Evolutionary conservation across 2,113 vertebrate genomes (phyloP), one percentile per base, ranked within the genome.

Genomic region (Nothobranchius kuhntae): DNA sequence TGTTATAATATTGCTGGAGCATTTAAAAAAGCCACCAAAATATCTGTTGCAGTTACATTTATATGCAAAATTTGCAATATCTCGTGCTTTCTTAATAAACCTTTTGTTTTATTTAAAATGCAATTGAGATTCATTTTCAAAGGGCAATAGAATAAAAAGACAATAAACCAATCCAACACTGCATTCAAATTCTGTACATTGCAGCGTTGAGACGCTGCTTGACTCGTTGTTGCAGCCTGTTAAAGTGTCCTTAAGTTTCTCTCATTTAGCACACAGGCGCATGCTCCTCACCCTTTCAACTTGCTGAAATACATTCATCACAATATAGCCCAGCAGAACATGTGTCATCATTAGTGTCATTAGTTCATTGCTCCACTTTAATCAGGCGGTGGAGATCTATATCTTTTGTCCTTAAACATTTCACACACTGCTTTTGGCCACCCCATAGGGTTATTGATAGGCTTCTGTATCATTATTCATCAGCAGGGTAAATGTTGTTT

Each of bases 241-340:
- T 65, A 6, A 71, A 76, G 46, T 17, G 58, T 45, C 52, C 17
- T 24, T 47, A 61, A 59, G 56, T 42, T 68, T 61, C 30, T 48
- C 40, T 42, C 38, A 4, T 55, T 68, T 71, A 56, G 21, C 46
- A 13, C 13, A 56, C 46, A 30, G 60, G 46, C 71, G 60, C 4
- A 4, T 64, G 40, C 64, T 66, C 17, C 45, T 4, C 67, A 77
- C 61, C 66, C 68, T 54, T 76, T 69, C 48, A 78, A 78, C 73
- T 61, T 61, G 58, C 44, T 62, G 72, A 76, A 71, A 78, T 79
- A 73, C 73, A 83, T 89, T 86, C 55, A 83, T 72, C 55, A 75
- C 58, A 79, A 76, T 74, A 61, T 50, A 80, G 44, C 44, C 44
- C 44, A 45, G 72, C 15, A 12, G 68, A 75, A 62, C 15, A 55